Evolutionary conservation across 2,113 vertebrate genomes (phyloP).

Genomic region (Ranitomeya imitator): DNA sequence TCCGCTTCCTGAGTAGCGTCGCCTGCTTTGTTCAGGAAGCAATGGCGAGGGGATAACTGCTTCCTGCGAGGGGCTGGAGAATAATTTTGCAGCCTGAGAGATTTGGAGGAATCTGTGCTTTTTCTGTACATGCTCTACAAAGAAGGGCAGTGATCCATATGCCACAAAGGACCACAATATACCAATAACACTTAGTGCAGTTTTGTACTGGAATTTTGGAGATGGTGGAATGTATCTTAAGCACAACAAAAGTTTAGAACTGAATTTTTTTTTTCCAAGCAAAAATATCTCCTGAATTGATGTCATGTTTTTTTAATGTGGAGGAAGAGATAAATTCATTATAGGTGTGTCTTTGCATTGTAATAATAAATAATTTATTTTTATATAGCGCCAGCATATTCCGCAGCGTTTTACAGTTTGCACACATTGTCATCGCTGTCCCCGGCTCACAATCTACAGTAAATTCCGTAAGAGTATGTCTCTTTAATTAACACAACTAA

Average conservation of each 20-base stretch:
- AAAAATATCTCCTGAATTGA: no score
- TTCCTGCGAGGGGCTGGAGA: not conserved
- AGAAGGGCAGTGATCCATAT: not conserved
- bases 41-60: not conserved
- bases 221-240: not conserved
- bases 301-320: no score
- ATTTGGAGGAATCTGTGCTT: not conserved
- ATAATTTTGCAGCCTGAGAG: not conserved
- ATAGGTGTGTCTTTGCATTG: no score
- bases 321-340: no score
- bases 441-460: no score
- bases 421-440: no score
- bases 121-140: not conserved
- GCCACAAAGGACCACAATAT: not conserved
- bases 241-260: not conserved
- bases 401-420: no score
- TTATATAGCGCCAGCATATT: no score
- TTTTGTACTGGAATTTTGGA: not conserved
- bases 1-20: constrained; percentile 5
- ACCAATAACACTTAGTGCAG: not conserved
- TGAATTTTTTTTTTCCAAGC: not conserved
- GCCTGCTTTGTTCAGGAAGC: not conserved
- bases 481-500: no score
- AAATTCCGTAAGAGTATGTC: no score
- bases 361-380: no score